Evolutionary conservation across 2,888 invertebrate genomes (phyloP).

Genomic region (Hetaerina titia): DNA sequence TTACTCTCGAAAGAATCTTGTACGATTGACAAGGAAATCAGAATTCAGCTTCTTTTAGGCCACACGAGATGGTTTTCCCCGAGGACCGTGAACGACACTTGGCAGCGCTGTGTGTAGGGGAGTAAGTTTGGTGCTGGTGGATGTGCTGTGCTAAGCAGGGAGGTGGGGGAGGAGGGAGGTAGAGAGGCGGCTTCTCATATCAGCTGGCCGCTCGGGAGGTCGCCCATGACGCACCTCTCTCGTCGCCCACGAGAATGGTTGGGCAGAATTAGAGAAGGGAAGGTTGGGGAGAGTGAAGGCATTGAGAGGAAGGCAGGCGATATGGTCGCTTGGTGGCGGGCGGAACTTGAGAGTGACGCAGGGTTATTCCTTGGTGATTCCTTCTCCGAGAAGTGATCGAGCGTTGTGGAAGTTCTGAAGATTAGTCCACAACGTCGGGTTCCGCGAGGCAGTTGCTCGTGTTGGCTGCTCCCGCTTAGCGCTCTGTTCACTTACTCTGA

Average conservation of each 20-base stretch:
- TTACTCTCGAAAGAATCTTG: background rate
- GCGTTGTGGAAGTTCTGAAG: background rate
- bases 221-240: slow-evolving; percentile 65
- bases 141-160: background rate
- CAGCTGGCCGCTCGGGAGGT: slow-evolving; percentile 65
- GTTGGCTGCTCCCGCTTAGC: background rate
- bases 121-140: background rate
- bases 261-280: slow-evolving; percentile 61
- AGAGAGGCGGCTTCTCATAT: slow-evolving; percentile 40
- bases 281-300: slow-evolving; percentile 58
- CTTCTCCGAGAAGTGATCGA: background rate
- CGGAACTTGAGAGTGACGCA: slow-evolving; percentile 23
- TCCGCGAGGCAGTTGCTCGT: slow-evolving; percentile 31
- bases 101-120: slow-evolving; percentile 42
- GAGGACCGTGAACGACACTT: slow-evolving; percentile 24
- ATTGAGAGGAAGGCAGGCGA: slow-evolving; percentile 58
- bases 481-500: background rate
- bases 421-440: slow-evolving; percentile 22
- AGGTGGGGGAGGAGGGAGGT: slow-evolving; percentile 1
- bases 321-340: slow-evolving; percentile 19
- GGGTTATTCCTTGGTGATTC: background rate
- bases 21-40: background rate
- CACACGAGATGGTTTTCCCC: background rate
- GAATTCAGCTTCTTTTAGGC: background rate
- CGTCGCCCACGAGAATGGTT: slow-evolving; percentile 63